These are phyloP conservation scores for Parazoanthus atlanticus DNA, from an alignment of 92 coral and sea anemone species.

Conservation along the genomic window DNA sequence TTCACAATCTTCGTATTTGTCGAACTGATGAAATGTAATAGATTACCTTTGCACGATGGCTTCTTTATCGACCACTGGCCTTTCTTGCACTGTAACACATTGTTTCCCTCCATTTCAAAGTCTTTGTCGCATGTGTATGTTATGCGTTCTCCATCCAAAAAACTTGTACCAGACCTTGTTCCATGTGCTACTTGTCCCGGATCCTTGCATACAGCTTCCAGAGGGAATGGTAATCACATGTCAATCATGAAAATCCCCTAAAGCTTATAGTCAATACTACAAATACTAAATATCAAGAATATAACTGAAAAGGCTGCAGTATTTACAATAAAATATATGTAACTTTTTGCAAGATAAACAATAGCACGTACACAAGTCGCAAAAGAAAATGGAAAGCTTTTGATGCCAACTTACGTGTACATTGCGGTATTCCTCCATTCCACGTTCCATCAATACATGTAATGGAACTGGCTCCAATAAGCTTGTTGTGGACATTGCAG, in stretches of 20 bases:
- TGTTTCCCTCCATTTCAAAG: not conserved
- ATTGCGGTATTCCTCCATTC: not conserved
- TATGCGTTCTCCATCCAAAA: not conserved
- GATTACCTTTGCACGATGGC: not conserved
- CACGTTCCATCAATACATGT: not conserved
- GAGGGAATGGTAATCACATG: not conserved
- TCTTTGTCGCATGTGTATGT: not conserved
- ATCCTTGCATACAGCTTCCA: constrained; percentile 5
- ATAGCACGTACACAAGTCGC: not conserved
- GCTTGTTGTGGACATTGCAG: not conserved
- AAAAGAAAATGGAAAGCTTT: too few relatives aligned
- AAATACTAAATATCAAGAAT: too few relatives aligned
- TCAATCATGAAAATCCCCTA: not conserved
- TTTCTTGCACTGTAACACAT: not conserved
- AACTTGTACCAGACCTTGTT: not conserved
- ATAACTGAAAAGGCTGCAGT: not conserved
- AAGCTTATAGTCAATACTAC: too few relatives aligned
- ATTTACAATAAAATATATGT: not conserved
- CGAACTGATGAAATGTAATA: too few relatives aligned
- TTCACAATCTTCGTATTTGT: too few relatives aligned
- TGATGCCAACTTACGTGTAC: not conserved
- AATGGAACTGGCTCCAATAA: not conserved
- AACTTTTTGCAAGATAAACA: not conserved
- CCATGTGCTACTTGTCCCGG: not conserved
- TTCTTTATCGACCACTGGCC: not conserved